A percentile compares a stretch with the other conserved stretches of the same genome.
Evolutionary conservation across 2,888 invertebrate genomes (phyloP).

Genomic region (Thecophora atra): DNA sequence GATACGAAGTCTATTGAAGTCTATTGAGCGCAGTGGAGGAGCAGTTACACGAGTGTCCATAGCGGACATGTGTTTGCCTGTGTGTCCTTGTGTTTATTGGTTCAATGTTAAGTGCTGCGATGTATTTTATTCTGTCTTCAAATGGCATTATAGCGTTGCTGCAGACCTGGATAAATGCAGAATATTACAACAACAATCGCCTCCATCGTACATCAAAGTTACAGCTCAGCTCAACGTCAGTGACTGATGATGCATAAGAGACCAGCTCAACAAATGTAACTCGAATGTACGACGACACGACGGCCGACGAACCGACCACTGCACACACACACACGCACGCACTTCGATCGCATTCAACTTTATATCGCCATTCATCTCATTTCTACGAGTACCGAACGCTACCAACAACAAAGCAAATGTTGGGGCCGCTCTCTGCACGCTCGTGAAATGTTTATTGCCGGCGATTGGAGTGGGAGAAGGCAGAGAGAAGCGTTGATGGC

Average conservation of each 20-base stretch:
- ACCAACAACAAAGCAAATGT: no score
- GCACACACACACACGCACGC: neutral
- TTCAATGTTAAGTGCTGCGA: conserved; percentile 18
- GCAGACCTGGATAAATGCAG: neutral
- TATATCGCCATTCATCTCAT: no score
- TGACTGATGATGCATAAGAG: conserved; percentile 30
- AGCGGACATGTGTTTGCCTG: neutral
- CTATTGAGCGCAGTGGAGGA: neutral
- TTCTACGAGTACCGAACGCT: no score
- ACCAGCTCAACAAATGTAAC: conserved; percentile 13
- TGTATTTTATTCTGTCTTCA: conserved; percentile 1
- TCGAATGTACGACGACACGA: neutral
- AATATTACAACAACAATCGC: neutral
- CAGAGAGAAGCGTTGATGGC: neutral
- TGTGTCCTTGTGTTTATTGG: conserved; percentile 20
- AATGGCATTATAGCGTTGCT: conserved; percentile 19
- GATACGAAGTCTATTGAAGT: neutral
- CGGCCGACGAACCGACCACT: neutral
- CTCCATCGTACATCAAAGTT: neutral
- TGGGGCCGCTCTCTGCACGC: no score
- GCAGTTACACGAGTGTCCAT: neutral
- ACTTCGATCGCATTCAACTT: no score
- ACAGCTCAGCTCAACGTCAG: neutral
- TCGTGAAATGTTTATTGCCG: no score
- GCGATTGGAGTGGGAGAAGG: no score